A percentile compares a stretch with the other conserved stretches of the same genome.
Conservation (phyloP, 2,888 invertebrate species). For the Abrostola tripartita region DNA sequence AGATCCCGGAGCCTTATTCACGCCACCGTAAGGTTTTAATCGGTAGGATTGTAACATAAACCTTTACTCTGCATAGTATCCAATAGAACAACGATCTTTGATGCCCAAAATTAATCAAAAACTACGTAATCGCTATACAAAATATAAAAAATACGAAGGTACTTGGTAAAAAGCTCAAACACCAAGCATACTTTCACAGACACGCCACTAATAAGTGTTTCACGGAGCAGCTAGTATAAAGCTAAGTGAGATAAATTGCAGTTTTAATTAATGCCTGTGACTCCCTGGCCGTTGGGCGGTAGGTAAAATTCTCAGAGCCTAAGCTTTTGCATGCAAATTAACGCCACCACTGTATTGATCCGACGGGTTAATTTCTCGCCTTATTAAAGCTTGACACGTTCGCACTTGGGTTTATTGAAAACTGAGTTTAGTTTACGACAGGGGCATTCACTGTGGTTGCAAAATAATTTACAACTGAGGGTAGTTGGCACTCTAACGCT, state of each 20-base stretch:
- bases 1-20: too few species aligned
- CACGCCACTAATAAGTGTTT: slow-evolving; percentile 50
- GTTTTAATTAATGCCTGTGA: slow-evolving; percentile 71
- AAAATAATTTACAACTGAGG: slow-evolving; percentile 10
- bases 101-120: neutral
- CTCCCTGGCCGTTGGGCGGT: slow-evolving; percentile 54
- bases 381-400: slow-evolving; percentile 46
- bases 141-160: neutral
- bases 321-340: slow-evolving; percentile 73
- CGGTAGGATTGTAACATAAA: too few species aligned
- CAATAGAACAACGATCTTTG: too few species aligned
- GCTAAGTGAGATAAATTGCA: slow-evolving; percentile 73
- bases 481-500: neutral
- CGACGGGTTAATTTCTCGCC: slow-evolving; percentile 53
- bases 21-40: too few species aligned
- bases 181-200: slow-evolving; percentile 18
- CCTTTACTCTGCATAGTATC: too few species aligned
- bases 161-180: slow-evolving; percentile 11
- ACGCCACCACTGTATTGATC: slow-evolving; percentile 59
- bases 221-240: slow-evolving; percentile 53
- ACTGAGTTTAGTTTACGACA: slow-evolving; percentile 12
- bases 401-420: slow-evolving; percentile 19
- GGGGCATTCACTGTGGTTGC: slow-evolving; percentile 1
- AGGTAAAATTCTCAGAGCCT: slow-evolving; percentile 63
- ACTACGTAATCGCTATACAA: neutral